A percentile compares a stretch with the other conserved stretches of the same genome.
These are phyloP conservation scores for Aleiodes leptofemur DNA, from an alignment of 2,888 invertebrate species.

Conservation along the genomic window DNA sequence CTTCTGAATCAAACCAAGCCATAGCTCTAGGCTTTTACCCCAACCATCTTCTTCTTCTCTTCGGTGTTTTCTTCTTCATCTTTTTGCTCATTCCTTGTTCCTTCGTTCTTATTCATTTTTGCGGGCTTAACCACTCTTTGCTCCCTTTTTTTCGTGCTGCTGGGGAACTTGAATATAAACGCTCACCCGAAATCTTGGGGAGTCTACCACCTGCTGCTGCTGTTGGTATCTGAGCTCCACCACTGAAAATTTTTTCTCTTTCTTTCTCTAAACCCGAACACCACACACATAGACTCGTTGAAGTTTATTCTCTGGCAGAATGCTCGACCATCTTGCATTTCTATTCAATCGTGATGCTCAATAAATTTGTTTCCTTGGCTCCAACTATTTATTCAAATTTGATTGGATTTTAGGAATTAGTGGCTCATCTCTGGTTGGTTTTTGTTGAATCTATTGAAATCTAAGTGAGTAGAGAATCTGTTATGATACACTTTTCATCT, in stretches of 20 bases:
- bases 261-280: not conserved
- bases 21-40: slow-evolving; percentile 28
- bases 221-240: slow-evolving; percentile 6
- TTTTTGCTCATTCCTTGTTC: slow-evolving; percentile 33
- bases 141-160: slow-evolving; percentile 45
- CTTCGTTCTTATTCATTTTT: slow-evolving; percentile 44
- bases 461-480: too few relatives aligned
- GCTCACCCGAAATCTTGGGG: slow-evolving; percentile 44
- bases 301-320: not conserved
- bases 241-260: not conserved
- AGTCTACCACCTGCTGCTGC: slow-evolving; percentile 56
- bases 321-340: too few relatives aligned
- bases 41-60: slow-evolving; percentile 34
- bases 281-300: slow-evolving; percentile 9
- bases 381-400: too few relatives aligned
- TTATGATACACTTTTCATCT: too few relatives aligned
- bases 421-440: too few relatives aligned
- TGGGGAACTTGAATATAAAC: slow-evolving; percentile 44
- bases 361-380: too few relatives aligned
- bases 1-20: slow-evolving; percentile 21
- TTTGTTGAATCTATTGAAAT: too few relatives aligned
- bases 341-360: too few relatives aligned
- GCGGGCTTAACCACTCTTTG: slow-evolving; percentile 43
- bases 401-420: too few relatives aligned
- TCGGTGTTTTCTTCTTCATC: slow-evolving; percentile 5